Evolutionary conservation across 2,113 vertebrate species (phyloP).

Genomic region (Chelonoidis abingdonii): DNA sequence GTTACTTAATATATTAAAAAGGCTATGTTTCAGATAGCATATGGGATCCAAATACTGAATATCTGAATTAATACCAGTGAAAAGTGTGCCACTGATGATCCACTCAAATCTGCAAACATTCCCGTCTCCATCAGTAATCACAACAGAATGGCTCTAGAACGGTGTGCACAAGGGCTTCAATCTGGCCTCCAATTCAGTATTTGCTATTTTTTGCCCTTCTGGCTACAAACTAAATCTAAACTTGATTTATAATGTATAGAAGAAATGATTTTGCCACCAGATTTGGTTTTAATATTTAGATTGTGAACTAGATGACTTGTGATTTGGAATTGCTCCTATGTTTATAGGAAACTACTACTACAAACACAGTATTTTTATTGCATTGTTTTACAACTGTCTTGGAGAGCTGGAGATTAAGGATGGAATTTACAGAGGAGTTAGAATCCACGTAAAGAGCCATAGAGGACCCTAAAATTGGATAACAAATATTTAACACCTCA

Average conservation of each 20-base stretch:
- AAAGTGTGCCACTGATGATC: neutral
- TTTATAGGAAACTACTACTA: neutral
- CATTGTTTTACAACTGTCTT: neutral
- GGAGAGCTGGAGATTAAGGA: neutral
- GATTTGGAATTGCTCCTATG: neutral
- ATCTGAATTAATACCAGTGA: neutral
- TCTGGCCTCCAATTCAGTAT: neutral
- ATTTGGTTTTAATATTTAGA: neutral
- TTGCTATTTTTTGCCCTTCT: neutral
- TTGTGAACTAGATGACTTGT: neutral
- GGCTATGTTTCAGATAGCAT: neutral
- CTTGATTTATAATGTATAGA: neutral
- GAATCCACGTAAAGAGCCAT: neutral
- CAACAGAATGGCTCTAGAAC: too few species aligned
- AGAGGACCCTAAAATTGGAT: neutral
- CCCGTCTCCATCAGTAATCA: rapidly evolving
- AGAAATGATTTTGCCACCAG: neutral
- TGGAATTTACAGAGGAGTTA: neutral
- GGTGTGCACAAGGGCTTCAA: neutral
- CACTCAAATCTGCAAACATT: too few species aligned
- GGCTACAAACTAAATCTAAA: neutral
- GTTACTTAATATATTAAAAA: neutral
- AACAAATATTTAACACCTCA: neutral
- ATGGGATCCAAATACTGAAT: neutral
- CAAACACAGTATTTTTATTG: neutral